A percentile compares a stretch with the other conserved stretches of the same genome.
phyloP scores from a whole-genome alignment of 2,888 invertebrate genomes.

The Euzophera pinguis region DNA sequence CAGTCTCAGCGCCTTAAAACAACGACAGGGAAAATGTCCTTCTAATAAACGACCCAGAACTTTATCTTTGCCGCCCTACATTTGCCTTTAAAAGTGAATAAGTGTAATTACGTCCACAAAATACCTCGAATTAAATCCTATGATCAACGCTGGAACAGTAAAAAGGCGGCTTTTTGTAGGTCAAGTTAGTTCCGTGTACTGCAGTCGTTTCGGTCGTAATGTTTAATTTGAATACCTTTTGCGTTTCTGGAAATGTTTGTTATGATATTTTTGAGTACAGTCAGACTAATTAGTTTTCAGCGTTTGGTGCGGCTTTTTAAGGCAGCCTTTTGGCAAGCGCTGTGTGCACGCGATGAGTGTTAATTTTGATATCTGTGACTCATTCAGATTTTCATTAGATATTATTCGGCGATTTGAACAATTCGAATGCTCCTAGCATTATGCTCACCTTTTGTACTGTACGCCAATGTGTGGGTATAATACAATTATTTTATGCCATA shows the following conservation, averaged over 20 bases:
- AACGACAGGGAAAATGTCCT: slow-evolving; percentile 19
- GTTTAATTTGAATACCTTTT: slow-evolving; percentile 6
- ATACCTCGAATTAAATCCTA: slow-evolving; percentile 10
- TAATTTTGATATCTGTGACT: too few species aligned
- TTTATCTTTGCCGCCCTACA: slow-evolving; percentile 13
- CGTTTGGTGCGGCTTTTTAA: background rate
- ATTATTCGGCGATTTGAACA: too few species aligned
- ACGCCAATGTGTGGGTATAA: too few species aligned
- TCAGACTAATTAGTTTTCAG: slow-evolving; percentile 1
- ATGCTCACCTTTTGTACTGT: too few species aligned
- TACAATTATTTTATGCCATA: too few species aligned
- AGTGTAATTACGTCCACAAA: slow-evolving; percentile 17
- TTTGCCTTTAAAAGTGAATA: slow-evolving; percentile 18
- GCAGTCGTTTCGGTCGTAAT: slow-evolving; percentile 1
- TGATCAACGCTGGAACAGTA: slow-evolving; percentile 4
- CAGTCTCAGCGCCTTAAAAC: slow-evolving; percentile 20
- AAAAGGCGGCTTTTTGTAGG: slow-evolving; percentile 8
- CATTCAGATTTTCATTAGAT: too few species aligned
- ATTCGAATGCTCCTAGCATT: too few species aligned
- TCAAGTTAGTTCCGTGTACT: slow-evolving; percentile 8
- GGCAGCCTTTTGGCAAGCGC: too few species aligned
- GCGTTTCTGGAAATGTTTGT: slow-evolving; percentile 2
- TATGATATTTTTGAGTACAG: background rate
- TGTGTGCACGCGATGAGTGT: too few species aligned
- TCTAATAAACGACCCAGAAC: slow-evolving; percentile 14